Percentiles rank a stretch among this genome's conserved stretches.
Conservation (phyloP, 1,140 invertebrate genomes). For the Drosophila ercepeae region DNA sequence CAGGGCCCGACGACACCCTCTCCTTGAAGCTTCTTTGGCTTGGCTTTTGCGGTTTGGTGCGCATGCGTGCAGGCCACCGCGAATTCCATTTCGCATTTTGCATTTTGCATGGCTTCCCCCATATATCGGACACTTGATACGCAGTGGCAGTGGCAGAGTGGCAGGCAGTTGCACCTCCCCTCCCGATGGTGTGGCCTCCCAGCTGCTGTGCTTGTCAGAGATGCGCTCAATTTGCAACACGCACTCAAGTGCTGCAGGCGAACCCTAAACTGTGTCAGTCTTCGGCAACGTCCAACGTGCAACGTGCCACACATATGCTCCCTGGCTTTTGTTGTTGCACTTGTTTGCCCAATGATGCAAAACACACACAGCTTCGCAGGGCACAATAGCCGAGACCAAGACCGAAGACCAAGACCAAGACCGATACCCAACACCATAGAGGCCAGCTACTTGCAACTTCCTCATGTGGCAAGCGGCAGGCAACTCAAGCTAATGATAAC, state of each 20-base stretch:
- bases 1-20: background rate
- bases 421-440: conserved; percentile 17
- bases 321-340: conserved; percentile 53
- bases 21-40: too few species aligned
- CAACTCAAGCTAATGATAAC: conserved; percentile 65
- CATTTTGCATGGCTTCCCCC: conserved; percentile 64
- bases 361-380: conserved; percentile 11
- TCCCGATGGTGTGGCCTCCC: conserved; percentile 6
- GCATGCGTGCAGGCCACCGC: conserved; percentile 71
- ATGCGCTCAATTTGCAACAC: conserved; percentile 78
- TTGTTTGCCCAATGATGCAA: conserved; percentile 63
- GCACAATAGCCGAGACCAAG: background rate
- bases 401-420: too few species aligned
- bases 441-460: conserved; percentile 32
- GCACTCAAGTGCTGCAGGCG: conserved; percentile 46
- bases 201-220: conserved; percentile 51
- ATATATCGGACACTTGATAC: conserved; percentile 58
- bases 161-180: background rate
- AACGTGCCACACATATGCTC: conserved; percentile 12
- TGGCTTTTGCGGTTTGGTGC: conserved; percentile 59
- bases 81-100: conserved; percentile 54
- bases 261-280: conserved; percentile 63
- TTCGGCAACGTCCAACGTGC: conserved; percentile 30
- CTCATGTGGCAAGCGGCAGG: conserved; percentile 38
- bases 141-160: conserved; percentile 22